These are phyloP conservation scores for Syndactyla subalaris DNA, from an alignment of 2,797 vertebrate species.

Conservation along the genomic window DNA sequence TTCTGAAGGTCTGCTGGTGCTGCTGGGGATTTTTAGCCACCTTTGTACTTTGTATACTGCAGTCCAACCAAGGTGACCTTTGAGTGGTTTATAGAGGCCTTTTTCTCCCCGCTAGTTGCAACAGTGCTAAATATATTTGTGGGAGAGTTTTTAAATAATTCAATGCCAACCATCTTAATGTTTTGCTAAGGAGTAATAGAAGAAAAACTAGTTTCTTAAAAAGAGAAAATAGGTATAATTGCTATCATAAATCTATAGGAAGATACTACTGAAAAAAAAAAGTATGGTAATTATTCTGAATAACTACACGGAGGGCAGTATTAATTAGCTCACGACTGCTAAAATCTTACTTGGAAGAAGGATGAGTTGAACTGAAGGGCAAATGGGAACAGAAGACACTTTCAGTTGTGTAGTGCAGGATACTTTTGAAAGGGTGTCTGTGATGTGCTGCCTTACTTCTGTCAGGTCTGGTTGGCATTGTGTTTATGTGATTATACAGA, in stretches of 20 bases:
- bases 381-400: not conserved
- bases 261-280: not conserved
- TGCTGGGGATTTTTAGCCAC: conserved; percentile 18
- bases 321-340: conserved; percentile 16
- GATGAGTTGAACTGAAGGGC: not conserved
- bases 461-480: conserved; percentile 40
- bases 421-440: conserved; percentile 24
- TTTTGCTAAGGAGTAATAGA: conserved; percentile 50
- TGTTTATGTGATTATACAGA: conserved; percentile 61
- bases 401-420: not conserved
- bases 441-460: conserved; percentile 18
- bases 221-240: conserved; percentile 36
- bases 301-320: not conserved
- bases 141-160: conserved; percentile 58
- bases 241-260: conserved; percentile 7
- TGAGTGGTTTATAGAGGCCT: conserved; percentile 54
- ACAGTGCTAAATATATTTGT: conserved; percentile 45
- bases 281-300: not conserved
- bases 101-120: conserved; percentile 32
- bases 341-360: not conserved
- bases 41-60: conserved; percentile 26
- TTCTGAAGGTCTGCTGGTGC: conserved; percentile 24
- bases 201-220: conserved; percentile 43
- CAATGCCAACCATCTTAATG: conserved; percentile 61
- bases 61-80: conserved; percentile 28